Percentiles rank a stretch among this genome's conserved stretches.
These are phyloP conservation scores for Falco berigora DNA, from an alignment of 2,797 vertebrate genomes.

Conservation along the genomic window DNA sequence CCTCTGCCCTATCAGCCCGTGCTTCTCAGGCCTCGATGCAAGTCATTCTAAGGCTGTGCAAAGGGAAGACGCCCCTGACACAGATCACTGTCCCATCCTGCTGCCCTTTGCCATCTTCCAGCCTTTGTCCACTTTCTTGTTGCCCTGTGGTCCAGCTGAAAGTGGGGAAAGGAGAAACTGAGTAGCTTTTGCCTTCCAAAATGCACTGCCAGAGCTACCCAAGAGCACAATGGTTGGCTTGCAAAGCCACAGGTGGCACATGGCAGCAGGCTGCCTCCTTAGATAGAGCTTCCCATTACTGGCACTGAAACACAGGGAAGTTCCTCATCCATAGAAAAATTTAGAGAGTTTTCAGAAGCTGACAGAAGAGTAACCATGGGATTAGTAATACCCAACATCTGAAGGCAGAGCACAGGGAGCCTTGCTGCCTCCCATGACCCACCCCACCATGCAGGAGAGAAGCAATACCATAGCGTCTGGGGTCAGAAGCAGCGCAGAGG, in stretches of 20 bases:
- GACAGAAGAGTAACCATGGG: not conserved
- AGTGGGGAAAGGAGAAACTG: not conserved
- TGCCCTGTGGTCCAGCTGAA: not conserved
- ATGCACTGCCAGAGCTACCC: not conserved
- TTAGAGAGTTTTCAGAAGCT: not conserved
- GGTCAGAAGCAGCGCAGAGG: not conserved
- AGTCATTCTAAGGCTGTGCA: not conserved
- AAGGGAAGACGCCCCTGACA: not conserved
- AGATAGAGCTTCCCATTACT: not conserved
- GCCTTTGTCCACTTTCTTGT: not conserved
- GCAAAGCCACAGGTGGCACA: not conserved
- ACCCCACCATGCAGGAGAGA: not conserved
- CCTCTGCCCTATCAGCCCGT: not conserved
- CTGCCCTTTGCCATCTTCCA: not conserved
- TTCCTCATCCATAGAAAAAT: not conserved
- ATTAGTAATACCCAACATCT: not conserved
- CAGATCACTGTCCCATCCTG: not conserved
- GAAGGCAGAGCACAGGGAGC: not conserved
- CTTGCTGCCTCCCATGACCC: not conserved
- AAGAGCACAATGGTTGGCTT: not conserved
- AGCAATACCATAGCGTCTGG: fast-evolving
- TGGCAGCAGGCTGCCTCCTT: not conserved
- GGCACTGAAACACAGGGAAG: not conserved
- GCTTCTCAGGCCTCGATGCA: not conserved
- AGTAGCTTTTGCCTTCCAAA: not conserved